Base-by-base conservation (phyloP, 2,113 vertebrate species). In the Menidia beryllina region DNA sequence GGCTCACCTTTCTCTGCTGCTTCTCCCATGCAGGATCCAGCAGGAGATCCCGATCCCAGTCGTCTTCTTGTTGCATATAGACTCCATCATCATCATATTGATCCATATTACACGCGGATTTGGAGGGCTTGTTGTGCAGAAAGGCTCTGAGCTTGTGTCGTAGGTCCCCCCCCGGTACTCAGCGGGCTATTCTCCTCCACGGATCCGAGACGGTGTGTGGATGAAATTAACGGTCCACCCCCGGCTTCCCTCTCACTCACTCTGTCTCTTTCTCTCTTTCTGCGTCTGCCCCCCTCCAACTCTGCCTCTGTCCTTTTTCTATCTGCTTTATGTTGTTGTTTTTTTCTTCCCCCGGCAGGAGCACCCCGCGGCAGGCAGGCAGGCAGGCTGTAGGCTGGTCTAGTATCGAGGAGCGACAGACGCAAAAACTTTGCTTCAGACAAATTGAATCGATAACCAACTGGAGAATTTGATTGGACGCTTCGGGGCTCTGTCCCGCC, bases 21-120 rank as follows among this genome's bases (percentile, higher is more conserved):
- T 98, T 98, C 86, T 98, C 97, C 97, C 97, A 98, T 48, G 97
- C 97, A 15, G 96, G 97, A 82, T 98, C 97, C 90, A 98, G 79
- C 19, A 98, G 95, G 25, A 98, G 86, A 71, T 98, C 97, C 63
- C 97, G 92, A 71, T 98, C 97, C 97, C 97, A 98, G 88, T 96
- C 96, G 53, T 98, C 96, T 81, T 98, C 96, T 23, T 94, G 97
- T 30, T 93, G 95, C 96, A 95, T 98, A 30, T 98, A 98, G 57
- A 91, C 88, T 8, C 89, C 86, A 1, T 96, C 94, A 21, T 85
- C 94, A 66, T 98, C 96, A 89, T 96, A 95, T 0, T 94, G 92
- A 83, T 98, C 96, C 96, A 97, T 97, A 79, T 72, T 82, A 60
- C 34, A 23, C 48, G n/a, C 36, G 15, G 50, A 14, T 53, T 0